Percentiles rank a stretch among this genome's conserved stretches.
These are phyloP conservation scores for Cheumatopsyche charites DNA, from an alignment of 1,140 invertebrate species.

Conservation along the genomic window DNA sequence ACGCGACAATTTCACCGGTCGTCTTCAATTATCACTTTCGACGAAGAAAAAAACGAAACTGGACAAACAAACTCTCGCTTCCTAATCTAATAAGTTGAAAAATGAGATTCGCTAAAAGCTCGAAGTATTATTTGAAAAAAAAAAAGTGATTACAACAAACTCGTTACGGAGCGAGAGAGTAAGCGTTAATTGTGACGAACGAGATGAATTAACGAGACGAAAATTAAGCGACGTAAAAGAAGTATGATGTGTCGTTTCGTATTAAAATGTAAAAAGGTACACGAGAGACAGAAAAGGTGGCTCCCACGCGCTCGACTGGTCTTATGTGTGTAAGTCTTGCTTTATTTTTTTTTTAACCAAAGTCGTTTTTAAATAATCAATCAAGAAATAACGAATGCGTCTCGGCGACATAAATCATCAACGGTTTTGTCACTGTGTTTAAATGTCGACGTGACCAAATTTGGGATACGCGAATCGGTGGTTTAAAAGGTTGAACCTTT, in stretches of 20 bases:
- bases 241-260: too few species aligned
- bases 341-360: too few species aligned
- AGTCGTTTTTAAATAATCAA: slow-evolving; percentile 15
- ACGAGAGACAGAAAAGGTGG: background rate
- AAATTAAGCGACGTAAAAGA: background rate
- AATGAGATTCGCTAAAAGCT: background rate
- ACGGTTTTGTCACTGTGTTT: slow-evolving; percentile 3
- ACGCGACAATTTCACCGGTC: slow-evolving; percentile 7
- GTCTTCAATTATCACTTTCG: slow-evolving; percentile 17
- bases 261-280: background rate
- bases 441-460: slow-evolving; percentile 4
- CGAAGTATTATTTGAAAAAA: background rate
- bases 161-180: background rate
- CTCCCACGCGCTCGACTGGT: background rate
- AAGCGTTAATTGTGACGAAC: background rate
- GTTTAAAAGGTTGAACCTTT: too few species aligned
- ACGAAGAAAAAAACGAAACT: background rate
- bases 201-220: background rate
- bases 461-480: background rate
- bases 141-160: background rate
- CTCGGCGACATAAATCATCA: slow-evolving; percentile 9
- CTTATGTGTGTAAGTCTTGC: too few species aligned
- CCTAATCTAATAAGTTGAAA: background rate
- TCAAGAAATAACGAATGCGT: slow-evolving; percentile 9
- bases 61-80: slow-evolving; percentile 10